Conservation (phyloP, 2,888 invertebrate genomes). For the Leucophenga montana region DNA sequence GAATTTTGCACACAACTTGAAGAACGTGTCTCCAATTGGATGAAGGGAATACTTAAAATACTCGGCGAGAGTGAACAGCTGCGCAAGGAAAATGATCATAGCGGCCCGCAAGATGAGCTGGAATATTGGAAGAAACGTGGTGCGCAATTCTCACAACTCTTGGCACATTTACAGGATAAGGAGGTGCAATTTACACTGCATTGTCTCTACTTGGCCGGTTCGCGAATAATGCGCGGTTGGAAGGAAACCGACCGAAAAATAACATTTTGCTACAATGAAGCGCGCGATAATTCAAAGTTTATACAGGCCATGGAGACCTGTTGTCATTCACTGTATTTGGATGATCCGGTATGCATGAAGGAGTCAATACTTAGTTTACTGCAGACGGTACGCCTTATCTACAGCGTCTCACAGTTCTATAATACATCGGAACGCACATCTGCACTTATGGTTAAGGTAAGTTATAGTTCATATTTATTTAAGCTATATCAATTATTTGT, state of each 20-base stretch:
- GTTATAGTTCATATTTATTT: constrained; percentile 25
- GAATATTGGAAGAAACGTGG: constrained; percentile 97
- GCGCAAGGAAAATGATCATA: constrained; percentile 91
- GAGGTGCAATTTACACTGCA: constrained; percentile 86
- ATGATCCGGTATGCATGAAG: constrained; percentile 93
- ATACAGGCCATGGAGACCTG: constrained; percentile 95
- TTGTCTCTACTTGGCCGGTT: constrained; percentile 83
- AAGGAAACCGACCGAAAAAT: constrained; percentile 90
- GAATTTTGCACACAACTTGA: constrained; percentile 80
- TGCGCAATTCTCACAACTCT: constrained; percentile 92
- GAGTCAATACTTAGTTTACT: constrained; percentile 90
- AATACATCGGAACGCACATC: constrained; percentile 97
- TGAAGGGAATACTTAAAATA: constrained; percentile 85
- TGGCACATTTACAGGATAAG: constrained; percentile 82
- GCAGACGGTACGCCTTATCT: constrained; percentile 93
- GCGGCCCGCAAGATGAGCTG: constrained; percentile 94
- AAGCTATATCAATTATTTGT: neutral
- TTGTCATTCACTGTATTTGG: constrained; percentile 92
- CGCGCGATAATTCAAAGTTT: constrained; percentile 95
- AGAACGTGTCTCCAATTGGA: constrained; percentile 84
- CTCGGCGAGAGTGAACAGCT: constrained; percentile 94
- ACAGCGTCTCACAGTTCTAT: constrained; percentile 95
- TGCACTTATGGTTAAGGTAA: constrained; percentile 94
- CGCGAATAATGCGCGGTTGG: constrained; percentile 87
- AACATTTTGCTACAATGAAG: constrained; percentile 95